These are phyloP conservation scores for Blastomussa wellsi DNA, from an alignment of 92 coral and sea anemone genomes.

Conservation along the genomic window DNA sequence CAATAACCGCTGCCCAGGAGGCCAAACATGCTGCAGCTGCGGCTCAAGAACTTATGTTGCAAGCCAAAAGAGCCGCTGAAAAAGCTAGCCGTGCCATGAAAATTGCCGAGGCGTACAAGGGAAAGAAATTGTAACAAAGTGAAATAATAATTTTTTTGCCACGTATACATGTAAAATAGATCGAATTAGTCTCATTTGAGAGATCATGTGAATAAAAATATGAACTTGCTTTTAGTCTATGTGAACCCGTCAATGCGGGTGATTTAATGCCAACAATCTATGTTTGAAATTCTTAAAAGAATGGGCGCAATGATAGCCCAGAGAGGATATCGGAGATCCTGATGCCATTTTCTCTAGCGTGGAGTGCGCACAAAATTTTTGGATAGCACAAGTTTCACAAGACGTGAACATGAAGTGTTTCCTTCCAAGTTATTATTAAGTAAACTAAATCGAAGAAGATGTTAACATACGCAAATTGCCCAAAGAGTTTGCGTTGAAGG, in stretches of 20 bases:
- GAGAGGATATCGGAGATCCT: too few relatives aligned
- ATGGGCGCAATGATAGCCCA: too few relatives aligned
- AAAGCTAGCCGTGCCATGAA: constrained; percentile 72
- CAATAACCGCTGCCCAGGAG: constrained; percentile 83
- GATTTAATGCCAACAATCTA: neutral
- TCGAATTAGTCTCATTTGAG: constrained; percentile 1
- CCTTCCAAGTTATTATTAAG: too few relatives aligned
- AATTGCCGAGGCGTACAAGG: constrained; percentile 49
- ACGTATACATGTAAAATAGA: neutral
- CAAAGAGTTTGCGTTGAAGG: too few relatives aligned
- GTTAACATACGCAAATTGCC: too few relatives aligned
- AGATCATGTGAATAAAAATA: constrained; percentile 16
- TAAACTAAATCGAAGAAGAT: too few relatives aligned
- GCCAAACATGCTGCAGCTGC: constrained; percentile 81
- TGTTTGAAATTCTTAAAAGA: too few relatives aligned
- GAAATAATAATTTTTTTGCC: neutral
- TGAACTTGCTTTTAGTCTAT: neutral
- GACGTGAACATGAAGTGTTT: too few relatives aligned
- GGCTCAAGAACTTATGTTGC: constrained; percentile 72
- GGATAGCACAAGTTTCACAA: too few relatives aligned
- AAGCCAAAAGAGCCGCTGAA: constrained; percentile 73
- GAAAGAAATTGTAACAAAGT: constrained; percentile 21
- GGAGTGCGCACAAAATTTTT: too few relatives aligned
- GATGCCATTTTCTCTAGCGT: too few relatives aligned
- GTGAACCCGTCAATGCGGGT: neutral